Evolutionary conservation across 2,113 vertebrate genomes (phyloP), one percentile per base, ranked within the genome.

Genomic region (Anoura caudifer): DNA sequence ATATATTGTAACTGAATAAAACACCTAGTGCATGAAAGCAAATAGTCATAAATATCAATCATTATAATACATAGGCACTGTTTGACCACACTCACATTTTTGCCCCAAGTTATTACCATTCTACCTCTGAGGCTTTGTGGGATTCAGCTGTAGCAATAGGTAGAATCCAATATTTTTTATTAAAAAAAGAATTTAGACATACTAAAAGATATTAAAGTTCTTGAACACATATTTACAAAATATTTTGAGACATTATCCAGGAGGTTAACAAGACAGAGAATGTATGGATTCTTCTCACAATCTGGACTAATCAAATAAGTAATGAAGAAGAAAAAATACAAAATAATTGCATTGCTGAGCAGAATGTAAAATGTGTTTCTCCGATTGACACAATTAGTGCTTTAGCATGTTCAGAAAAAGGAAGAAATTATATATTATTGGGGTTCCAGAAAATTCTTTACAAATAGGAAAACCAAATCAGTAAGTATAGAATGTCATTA

Each of bases 281-380:
- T 70, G 45, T 7, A 54, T 63, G 0, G 9, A 81, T 87, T 75
- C 26, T 69, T 41, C 28, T 77, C 22, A 84, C 26, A 92, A 43
- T 63, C 52, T 83, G 20, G 38, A 84, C 75, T 95, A 87, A 67
- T 63, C 63, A 41, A 91, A 70, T 92, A 76, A 81, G 33, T 69
- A 69, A 87, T 75, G 92, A 93, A 76, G 17, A 41, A 67, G 11
- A 65, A 61, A 61, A 70, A 70, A 26, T 50, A 93, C 31, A 80
- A 96, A 82, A 65, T 84, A 80, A 85, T 36, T 86, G 4, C 52
- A 82, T 31, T 45, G 19, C n/a, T 75, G 22, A 90, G 73, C 12
- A 90, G 28, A 94, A 77, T 77, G 56, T 50, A 95, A 85, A 90
- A 94, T 72, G 19, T n/a, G 19, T 67, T 79, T 16, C 76, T 70